These are phyloP conservation scores for Arenicola marina DNA, from an alignment of 2,888 invertebrate species.

Conservation along the genomic window DNA sequence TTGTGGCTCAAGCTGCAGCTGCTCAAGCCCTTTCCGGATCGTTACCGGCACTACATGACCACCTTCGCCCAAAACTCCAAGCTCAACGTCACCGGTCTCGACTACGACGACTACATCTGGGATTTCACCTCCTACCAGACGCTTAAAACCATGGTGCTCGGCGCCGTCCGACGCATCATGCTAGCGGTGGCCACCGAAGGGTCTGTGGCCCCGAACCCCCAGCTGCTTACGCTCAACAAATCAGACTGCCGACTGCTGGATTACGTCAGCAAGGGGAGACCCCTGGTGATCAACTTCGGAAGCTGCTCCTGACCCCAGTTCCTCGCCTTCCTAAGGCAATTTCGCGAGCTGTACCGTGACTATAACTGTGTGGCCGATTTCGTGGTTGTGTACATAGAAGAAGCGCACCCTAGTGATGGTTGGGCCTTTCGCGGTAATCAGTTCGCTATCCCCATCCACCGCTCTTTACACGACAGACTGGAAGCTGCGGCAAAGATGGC, in stretches of 20 bases:
- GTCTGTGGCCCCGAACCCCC: neutral
- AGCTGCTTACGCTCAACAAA: neutral
- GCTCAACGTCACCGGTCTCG: neutral
- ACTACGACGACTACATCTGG: neutral
- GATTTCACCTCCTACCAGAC: neutral
- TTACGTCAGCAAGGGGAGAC: conserved; percentile 29
- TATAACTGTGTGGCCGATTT: conserved; percentile 41
- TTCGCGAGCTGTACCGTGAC: conserved; percentile 37
- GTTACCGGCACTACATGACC: neutral
- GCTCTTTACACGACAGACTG: conserved; percentile 30
- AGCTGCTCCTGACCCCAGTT: conserved; percentile 50
- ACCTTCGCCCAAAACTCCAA: neutral
- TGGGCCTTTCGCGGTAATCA: conserved; percentile 41
- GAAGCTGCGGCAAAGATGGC: conserved; percentile 30
- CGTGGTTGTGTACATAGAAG: conserved; percentile 44
- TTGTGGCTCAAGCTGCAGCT: neutral
- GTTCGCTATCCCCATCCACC: conserved; percentile 35
- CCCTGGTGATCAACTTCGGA: conserved; percentile 48
- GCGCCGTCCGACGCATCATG: neutral
- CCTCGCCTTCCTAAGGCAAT: conserved; percentile 37
- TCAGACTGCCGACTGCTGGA: conserved; percentile 7
- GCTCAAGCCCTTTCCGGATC: neutral
- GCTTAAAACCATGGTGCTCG: neutral
- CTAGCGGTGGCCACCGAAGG: neutral
- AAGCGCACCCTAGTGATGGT: conserved; percentile 44